Conservation (phyloP, 2,888 invertebrate species). For the Melipona bicolor region DNA sequence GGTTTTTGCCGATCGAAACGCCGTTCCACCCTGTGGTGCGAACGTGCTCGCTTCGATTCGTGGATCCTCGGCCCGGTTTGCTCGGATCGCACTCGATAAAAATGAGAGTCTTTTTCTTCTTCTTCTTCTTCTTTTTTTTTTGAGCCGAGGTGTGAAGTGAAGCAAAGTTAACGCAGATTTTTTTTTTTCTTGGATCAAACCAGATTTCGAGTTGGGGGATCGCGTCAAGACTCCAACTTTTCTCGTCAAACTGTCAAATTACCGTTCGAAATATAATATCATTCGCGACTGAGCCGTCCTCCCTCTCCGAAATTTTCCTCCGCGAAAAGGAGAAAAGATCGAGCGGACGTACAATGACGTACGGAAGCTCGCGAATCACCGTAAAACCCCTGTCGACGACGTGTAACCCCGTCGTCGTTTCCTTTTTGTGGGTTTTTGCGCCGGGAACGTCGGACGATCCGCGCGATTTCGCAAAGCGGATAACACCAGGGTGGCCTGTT, state of each 20-base stretch:
- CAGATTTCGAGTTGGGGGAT: not conserved
- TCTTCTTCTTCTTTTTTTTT: not conserved
- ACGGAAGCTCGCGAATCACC: not conserved
- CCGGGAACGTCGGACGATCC: not conserved
- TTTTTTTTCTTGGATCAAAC: not conserved
- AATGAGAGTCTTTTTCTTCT: not conserved
- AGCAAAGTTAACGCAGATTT: not conserved
- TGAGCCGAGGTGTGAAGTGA: not conserved
- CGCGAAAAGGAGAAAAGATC: not conserved
- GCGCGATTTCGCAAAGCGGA: not conserved
- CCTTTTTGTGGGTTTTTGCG: slow-evolving; percentile 29
- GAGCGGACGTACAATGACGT: not conserved
- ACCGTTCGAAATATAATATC: not conserved
- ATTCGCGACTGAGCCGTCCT: too few relatives aligned
- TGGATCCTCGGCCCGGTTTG: not conserved
- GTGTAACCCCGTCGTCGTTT: not conserved
- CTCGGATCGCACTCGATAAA: not conserved
- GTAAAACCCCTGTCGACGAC: not conserved
- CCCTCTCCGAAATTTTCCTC: not conserved
- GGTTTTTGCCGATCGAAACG: slow-evolving; percentile 80
- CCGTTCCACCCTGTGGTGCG: slow-evolving; percentile 60
- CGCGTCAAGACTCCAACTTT: not conserved
- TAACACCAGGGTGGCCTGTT: too few relatives aligned
- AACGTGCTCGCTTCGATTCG: not conserved
- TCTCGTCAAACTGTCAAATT: not conserved